Evolutionary conservation across 1,140 invertebrate genomes (phyloP), one percentile per base, ranked within the genome.

Genomic region (Harpegnathos saltator): DNA sequence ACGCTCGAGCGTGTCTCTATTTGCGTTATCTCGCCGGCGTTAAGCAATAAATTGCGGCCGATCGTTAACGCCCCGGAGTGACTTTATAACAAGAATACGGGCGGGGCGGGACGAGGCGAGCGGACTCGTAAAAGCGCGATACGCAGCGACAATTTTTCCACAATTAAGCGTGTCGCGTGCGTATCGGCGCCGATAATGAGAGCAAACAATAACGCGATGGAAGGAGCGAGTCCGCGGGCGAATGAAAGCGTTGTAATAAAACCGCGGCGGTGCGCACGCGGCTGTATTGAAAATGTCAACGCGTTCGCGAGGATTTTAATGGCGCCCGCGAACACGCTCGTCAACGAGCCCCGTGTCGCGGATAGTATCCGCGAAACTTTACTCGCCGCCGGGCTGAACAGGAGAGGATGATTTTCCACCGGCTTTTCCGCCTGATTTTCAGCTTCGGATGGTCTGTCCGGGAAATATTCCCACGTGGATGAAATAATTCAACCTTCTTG

Each of bases 31-130:
- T 58, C 33, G 52, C 75, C n/a, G 63, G 65, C 75, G 66, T 80
- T 80, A 80, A 80, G 65, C 75, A 80, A 80, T 80, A 80, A 80
- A 80, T 80, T 80, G 65, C 22, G 65, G 33, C 3, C 75, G 75
- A 80, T 80, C 75, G 65, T 80, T 80, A 80, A 80, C 65, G 75
- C 52, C 33, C 14, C 24, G 75, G 65, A 33, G 44, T 69, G 65
- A 80, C 33, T 80, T 80, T 80, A 71, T 71, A 80, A 71, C 65
- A 48, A 80, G 38, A 7, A 44, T 44, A 44, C 38, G 33, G 65
- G 26, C 38, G 33, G n/a, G 48, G 33, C 63, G 63, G 9, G 38
- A 11, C 33, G 22, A 12, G 38, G 38, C 52, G 33, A 12, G 61
- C 50, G 17, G 11, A 3, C 75, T 69, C 65, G 54, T 80, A 71